Conservation (phyloP, 2,888 invertebrate genomes). For the Orchesella flavescens region DNA sequence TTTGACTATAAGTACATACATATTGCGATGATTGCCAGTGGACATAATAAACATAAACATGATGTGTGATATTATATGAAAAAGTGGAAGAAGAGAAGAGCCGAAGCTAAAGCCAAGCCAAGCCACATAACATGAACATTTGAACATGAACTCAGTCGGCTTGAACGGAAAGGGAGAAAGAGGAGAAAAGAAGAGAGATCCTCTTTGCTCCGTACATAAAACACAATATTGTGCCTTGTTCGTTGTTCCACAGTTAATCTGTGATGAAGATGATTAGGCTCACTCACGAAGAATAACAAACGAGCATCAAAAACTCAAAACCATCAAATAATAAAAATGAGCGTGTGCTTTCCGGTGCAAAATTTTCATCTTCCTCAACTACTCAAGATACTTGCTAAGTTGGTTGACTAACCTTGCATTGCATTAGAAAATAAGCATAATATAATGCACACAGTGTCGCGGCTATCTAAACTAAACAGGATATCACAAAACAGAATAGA, state of each 20-base stretch:
- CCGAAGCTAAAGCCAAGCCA: not conserved
- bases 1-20: too few species aligned
- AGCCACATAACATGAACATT: conserved; percentile 23
- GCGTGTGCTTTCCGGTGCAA: conserved; percentile 62
- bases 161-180: conserved; percentile 55
- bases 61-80: too few species aligned
- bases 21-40: too few species aligned
- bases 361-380: conserved; percentile 34
- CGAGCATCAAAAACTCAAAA: conserved; percentile 38
- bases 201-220: not conserved
- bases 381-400: too few species aligned
- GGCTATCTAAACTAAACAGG: conserved; percentile 1
- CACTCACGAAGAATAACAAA: conserved; percentile 55
- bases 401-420: not conserved
- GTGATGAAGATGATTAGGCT: conserved; percentile 56
- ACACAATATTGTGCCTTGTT: not conserved
- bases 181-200: conserved; percentile 1
- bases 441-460: conserved; percentile 18
- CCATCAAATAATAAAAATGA: conserved; percentile 38
- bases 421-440: not conserved
- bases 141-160: conserved; percentile 51
- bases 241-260: conserved; percentile 37
- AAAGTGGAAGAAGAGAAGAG: too few species aligned
- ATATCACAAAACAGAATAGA: not conserved
- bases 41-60: too few species aligned